Percentiles rank a stretch among this genome's conserved stretches.
Conservation (phyloP, 2,888 invertebrate species). For the Brachypalpus laphriformis region DNA sequence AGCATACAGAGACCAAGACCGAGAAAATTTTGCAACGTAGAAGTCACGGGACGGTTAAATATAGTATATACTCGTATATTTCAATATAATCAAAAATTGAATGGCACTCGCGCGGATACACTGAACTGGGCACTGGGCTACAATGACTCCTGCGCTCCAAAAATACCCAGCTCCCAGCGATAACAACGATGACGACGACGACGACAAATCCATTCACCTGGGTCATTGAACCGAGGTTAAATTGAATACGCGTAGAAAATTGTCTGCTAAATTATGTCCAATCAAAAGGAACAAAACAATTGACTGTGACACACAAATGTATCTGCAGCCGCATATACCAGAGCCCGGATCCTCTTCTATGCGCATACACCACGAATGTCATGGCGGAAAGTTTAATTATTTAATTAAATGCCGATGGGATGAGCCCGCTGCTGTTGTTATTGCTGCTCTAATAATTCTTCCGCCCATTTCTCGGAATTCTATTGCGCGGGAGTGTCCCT, state of each 20-base stretch:
- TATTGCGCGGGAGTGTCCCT: slow-evolving; percentile 66
- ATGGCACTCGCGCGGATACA: slow-evolving; percentile 4
- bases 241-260: slow-evolving; percentile 57
- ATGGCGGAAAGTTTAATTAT: slow-evolving; percentile 74
- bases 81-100: not conserved
- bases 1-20: not conserved
- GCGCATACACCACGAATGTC: slow-evolving; percentile 50
- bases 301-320: slow-evolving; percentile 69
- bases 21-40: slow-evolving; percentile 35
- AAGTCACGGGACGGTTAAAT: slow-evolving; percentile 29
- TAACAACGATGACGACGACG: not conserved
- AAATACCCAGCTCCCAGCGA: slow-evolving; percentile 9
- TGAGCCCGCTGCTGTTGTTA: slow-evolving; percentile 28
- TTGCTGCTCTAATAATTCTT: slow-evolving; percentile 57
- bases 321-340: slow-evolving; percentile 18
- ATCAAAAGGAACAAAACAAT: slow-evolving; percentile 74
- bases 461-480: slow-evolving; percentile 16
- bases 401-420: slow-evolving; percentile 72
- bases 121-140: slow-evolving; percentile 60
- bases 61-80: not conserved
- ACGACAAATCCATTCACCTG: slow-evolving; percentile 56
- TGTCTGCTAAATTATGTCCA: slow-evolving; percentile 71
- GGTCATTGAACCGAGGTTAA: slow-evolving; percentile 68
- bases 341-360: slow-evolving; percentile 70
- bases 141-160: slow-evolving; percentile 58